Base-by-base conservation (phyloP, 2,113 vertebrate species). In the Entomyzon cyanotis region DNA sequence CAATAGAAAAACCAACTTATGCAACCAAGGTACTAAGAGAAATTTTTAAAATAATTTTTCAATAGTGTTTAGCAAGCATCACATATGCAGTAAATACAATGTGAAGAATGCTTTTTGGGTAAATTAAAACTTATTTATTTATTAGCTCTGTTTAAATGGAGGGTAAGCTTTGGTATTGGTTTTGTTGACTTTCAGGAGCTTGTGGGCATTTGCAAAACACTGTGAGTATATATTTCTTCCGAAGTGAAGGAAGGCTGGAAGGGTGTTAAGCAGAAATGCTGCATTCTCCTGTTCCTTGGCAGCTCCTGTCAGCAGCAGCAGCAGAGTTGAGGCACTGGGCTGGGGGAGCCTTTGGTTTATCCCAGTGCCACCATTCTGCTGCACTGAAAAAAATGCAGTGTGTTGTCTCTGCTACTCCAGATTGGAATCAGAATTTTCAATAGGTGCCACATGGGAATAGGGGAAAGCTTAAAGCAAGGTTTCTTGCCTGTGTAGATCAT, bases 1-100 rank as follows among this genome's bases (percentile, higher is more conserved):
- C 99, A 83, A 98, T 99, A 96, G 99, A 99, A 97, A 99, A 99
- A 95, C 99, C 99, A 92, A 97, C 98, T 53, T 99, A 99, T 77
- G 98, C 99, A 96, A 99, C 99, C 84, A 99, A 99, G 99, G 99
- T 99, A 98, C 75, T 65, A 89, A 75, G 33, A 87, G 31, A 79
- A 87, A 22, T 42, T 46, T 15, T 82, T 10, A 46, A 74, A 78
- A 67, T 58, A 9, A 35, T 75, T 91, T 77, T 77, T 35, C 52
- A 39, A 0, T 75, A 17, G 22, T 70, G 6, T 84, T 94, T 37
- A 55, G 21, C 65, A 94, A 94, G 21, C 30, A 17, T 69, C 37
- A 19, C 1, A 3, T 50, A 4, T 82, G 52, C 8, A 73, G 7
- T 87, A 52, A 70, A 65, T 17, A 27, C 6, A 24, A 75, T 11